phyloP scores from a whole-genome alignment of 2,113 vertebrate species.

The Macrotis lagotis region DNA sequence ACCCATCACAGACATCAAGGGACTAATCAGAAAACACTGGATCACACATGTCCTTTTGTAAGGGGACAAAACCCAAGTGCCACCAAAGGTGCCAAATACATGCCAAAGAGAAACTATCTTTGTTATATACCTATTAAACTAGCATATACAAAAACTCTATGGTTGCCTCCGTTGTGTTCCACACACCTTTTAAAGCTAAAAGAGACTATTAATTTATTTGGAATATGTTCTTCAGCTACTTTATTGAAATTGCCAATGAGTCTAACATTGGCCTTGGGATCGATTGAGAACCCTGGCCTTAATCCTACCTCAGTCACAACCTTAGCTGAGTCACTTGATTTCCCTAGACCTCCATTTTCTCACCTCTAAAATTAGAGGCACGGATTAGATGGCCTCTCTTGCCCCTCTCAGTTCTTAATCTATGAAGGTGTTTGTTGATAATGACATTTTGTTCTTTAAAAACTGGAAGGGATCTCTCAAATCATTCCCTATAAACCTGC shows the following conservation, averaged over 20 bases:
- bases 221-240: conserved; percentile 51
- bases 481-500: neutral
- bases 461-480: conserved; percentile 48
- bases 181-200: conserved; percentile 26
- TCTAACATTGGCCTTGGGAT: conserved; percentile 33
- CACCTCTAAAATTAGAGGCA: neutral
- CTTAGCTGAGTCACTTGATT: neutral
- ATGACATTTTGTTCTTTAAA: conserved; percentile 15
- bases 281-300: neutral
- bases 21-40: neutral
- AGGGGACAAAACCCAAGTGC: neutral
- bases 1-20: neutral
- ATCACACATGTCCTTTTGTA: neutral
- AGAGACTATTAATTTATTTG: conserved; percentile 38
- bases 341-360: neutral
- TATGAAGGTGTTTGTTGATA: conserved; percentile 61
- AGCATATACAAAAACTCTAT: neutral
- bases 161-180: conserved; percentile 26
- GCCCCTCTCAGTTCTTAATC: conserved; percentile 25
- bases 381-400: neutral
- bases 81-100: neutral
- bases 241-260: conserved; percentile 55
- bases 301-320: neutral
- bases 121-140: neutral
- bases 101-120: neutral